phyloP scores from a whole-genome alignment of 1,140 invertebrate genomes.

The Luehdorfia chinensis region DNA sequence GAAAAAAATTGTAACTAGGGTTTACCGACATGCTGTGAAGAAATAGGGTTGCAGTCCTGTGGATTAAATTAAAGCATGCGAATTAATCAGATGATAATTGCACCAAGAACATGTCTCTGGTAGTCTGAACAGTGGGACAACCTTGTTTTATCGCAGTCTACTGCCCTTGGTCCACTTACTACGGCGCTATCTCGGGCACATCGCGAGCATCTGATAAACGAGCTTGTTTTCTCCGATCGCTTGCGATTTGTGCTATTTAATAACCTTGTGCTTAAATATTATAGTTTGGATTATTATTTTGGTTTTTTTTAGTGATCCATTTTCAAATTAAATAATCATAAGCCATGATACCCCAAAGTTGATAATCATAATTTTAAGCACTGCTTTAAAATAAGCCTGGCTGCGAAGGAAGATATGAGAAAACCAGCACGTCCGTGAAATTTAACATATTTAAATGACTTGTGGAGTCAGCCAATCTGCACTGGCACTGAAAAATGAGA shows the following conservation, averaged over 20 bases:
- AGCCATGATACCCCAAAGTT: background rate
- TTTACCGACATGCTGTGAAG: too few relatives aligned
- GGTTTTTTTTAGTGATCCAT: background rate
- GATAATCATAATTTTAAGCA: too few relatives aligned
- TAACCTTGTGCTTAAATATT: constrained; percentile 15
- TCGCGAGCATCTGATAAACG: constrained; percentile 45
- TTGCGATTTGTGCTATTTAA: constrained; percentile 16
- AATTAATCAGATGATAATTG: too few relatives aligned
- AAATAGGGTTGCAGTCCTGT: too few relatives aligned
- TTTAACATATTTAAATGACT: too few relatives aligned
- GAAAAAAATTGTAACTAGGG: too few relatives aligned
- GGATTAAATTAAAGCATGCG: too few relatives aligned
- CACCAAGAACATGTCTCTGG: background rate
- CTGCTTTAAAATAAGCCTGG: too few relatives aligned
- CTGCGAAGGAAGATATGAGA: too few relatives aligned
- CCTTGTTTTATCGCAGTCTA: constrained; percentile 48
- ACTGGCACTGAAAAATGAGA: too few relatives aligned
- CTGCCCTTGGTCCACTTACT: constrained; percentile 66
- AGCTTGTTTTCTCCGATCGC: constrained; percentile 23
- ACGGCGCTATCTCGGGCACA: constrained; percentile 46
- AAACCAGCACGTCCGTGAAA: too few relatives aligned
- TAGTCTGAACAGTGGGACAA: background rate
- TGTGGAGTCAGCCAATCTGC: too few relatives aligned
- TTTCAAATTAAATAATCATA: background rate
- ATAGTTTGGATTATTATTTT: background rate